A percentile compares a stretch with the other conserved stretches of the same genome.
Evolutionary conservation across 2,113 vertebrate species (phyloP).

Genomic region (Aplodontia rufa): DNA sequence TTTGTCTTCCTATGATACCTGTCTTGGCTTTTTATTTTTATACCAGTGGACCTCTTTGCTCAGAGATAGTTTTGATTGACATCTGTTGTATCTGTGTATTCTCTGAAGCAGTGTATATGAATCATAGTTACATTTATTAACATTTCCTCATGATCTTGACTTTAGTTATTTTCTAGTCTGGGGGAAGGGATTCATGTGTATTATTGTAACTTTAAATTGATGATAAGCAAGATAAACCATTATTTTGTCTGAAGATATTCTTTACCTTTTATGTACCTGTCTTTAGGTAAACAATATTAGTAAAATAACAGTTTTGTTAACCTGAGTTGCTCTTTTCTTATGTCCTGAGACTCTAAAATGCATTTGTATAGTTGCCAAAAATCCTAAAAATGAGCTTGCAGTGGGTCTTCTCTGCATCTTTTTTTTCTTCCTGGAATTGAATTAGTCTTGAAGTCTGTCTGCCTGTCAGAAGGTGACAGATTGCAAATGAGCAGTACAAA

Average conservation of each 20-base stretch:
- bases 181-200: not conserved
- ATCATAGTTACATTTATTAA: slow-evolving; percentile 43
- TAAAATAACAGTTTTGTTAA: slow-evolving; percentile 23
- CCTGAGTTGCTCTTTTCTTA: not conserved
- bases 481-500: not conserved
- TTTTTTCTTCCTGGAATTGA: slow-evolving; percentile 24
- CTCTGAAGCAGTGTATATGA: slow-evolving; percentile 42
- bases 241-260: not conserved
- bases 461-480: not conserved
- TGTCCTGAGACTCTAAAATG: slow-evolving; percentile 19
- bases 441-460: not conserved
- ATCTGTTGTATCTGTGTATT: not conserved
- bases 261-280: not conserved
- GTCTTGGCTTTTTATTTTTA: slow-evolving; percentile 17
- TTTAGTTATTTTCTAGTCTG: slow-evolving; percentile 35
- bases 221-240: not conserved
- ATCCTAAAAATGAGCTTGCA: slow-evolving; percentile 23
- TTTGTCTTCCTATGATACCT: not conserved
- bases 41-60: not conserved
- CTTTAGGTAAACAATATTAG: not conserved
- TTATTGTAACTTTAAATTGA: slow-evolving; percentile 27
- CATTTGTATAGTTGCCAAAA: slow-evolving; percentile 32
- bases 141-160: slow-evolving; percentile 31
- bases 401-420: not conserved
- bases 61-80: not conserved